Percentiles rank a stretch among this genome's conserved stretches.
These are phyloP conservation scores for Crotalus viridis DNA, from an alignment of 2,113 vertebrate species.

Conservation along the genomic window DNA sequence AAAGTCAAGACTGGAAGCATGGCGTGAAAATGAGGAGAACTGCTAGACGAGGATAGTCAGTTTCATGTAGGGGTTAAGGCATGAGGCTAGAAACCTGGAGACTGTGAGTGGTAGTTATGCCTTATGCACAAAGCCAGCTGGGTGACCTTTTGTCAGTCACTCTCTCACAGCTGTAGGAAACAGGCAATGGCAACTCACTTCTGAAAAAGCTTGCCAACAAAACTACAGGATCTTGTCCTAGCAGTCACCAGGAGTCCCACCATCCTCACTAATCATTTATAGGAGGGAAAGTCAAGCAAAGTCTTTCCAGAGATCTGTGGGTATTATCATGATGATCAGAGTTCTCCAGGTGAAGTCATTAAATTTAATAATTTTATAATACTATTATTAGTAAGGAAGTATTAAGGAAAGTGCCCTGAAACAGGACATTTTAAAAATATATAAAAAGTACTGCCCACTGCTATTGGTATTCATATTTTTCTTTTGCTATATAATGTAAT, in stretches of 20 bases:
- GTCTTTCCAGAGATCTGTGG: not conserved
- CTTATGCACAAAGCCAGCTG: not conserved
- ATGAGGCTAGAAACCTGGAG: not conserved
- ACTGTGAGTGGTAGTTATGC: not conserved
- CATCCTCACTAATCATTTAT: no score
- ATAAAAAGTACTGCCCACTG: constrained; percentile 48
- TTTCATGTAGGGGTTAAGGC: not conserved
- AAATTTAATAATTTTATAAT: constrained; percentile 62
- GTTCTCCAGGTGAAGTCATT: constrained; percentile 38
- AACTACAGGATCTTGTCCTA: not conserved
- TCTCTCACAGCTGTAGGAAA: not conserved
- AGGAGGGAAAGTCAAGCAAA: no score
- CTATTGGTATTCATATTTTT: constrained; percentile 55
- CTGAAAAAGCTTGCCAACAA: not conserved
- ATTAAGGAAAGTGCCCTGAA: constrained; percentile 57
- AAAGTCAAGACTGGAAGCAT: not conserved
- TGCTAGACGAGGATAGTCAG: not conserved
- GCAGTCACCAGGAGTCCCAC: not conserved
- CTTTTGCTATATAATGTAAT: constrained; percentile 67
- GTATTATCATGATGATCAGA: constrained; percentile 23
- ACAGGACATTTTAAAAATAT: constrained; percentile 43
- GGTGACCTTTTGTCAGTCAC: not conserved
- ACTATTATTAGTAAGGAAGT: constrained; percentile 46
- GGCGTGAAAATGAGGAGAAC: not conserved
- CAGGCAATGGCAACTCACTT: not conserved